Evolutionary conservation across 2,888 invertebrate genomes (phyloP).

Genomic region (Drosophila cognata): DNA sequence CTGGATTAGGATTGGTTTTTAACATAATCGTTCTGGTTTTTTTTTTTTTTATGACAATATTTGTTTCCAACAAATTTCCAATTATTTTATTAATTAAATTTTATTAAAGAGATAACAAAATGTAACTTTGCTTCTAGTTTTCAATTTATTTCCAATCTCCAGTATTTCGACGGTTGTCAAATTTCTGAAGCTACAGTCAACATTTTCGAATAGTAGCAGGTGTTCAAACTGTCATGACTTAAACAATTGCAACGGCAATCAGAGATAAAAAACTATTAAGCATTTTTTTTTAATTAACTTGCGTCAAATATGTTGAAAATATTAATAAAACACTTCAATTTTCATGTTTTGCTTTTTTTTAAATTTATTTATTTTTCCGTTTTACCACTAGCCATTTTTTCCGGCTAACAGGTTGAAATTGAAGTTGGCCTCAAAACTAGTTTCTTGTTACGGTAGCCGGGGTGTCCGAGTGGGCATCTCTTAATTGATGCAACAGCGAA

Average conservation of each 20-base stretch:
- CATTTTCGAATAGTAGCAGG: slow-evolving; percentile 36
- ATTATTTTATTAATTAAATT: not conserved
- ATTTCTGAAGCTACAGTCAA: slow-evolving; percentile 6
- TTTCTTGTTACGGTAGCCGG: slow-evolving; percentile 40
- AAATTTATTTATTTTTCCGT: slow-evolving; percentile 4
- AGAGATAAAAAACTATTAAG: not conserved
- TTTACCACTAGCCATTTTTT: slow-evolving; percentile 41
- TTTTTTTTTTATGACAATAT: not conserved
- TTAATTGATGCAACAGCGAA: slow-evolving; percentile 71
- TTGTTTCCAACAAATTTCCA: not conserved
- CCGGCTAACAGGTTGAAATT: slow-evolving; percentile 33
- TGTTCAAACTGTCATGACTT: slow-evolving; percentile 59
- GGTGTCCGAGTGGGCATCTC: slow-evolving; percentile 37
- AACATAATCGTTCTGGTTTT: not conserved
- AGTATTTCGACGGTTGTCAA: slow-evolving; percentile 38
- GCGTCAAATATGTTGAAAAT: slow-evolving; percentile 70
- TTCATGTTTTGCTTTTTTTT: slow-evolving; percentile 34
- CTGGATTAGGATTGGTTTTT: too few relatives aligned
- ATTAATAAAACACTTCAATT: slow-evolving; percentile 79
- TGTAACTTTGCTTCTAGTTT: not conserved
- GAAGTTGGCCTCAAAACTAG: slow-evolving; percentile 35
- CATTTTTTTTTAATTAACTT: slow-evolving; percentile 68
- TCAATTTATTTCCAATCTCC: not conserved
- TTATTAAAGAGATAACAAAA: not conserved
- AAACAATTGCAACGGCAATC: slow-evolving; percentile 49